These are phyloP conservation scores for Chrysotoxum bicinctum DNA, from an alignment of 2,888 invertebrate genomes.

Conservation along the genomic window DNA sequence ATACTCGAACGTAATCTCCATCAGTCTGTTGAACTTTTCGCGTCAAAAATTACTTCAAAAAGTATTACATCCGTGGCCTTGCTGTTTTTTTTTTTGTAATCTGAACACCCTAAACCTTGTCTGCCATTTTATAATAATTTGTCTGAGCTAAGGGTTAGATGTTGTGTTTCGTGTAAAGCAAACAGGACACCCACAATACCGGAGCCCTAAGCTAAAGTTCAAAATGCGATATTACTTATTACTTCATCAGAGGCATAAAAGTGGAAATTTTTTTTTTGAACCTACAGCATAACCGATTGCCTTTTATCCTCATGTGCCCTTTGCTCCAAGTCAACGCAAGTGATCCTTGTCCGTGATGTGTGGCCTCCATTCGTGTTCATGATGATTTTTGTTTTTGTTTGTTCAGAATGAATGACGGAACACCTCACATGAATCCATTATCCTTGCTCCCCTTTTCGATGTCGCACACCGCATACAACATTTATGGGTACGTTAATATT, in stretches of 20 bases:
- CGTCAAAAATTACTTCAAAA: conserved; percentile 2
- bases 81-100: neutral
- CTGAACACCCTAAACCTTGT: conserved; percentile 7
- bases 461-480: neutral
- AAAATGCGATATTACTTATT: conserved; percentile 69
- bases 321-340: neutral
- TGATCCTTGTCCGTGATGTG: neutral
- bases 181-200: conserved; percentile 4
- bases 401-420: neutral
- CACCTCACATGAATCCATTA: conserved; percentile 12
- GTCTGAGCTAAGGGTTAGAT: conserved; percentile 28
- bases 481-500: neutral
- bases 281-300: conserved; percentile 18
- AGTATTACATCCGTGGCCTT: conserved; percentile 24
- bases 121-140: conserved; percentile 43
- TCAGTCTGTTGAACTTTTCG: conserved; percentile 42
- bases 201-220: neutral
- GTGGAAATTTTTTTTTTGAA: conserved; percentile 69
- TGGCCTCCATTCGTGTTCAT: neutral
- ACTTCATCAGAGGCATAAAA: conserved; percentile 72
- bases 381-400: conserved; percentile 5
- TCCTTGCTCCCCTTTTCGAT: conserved; percentile 21
- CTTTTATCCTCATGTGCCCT: neutral
- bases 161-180: neutral
- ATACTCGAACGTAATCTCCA: neutral